Conservation (phyloP, 92 coral and sea anemone species). For the Palythoa heliodiscus region DNA sequence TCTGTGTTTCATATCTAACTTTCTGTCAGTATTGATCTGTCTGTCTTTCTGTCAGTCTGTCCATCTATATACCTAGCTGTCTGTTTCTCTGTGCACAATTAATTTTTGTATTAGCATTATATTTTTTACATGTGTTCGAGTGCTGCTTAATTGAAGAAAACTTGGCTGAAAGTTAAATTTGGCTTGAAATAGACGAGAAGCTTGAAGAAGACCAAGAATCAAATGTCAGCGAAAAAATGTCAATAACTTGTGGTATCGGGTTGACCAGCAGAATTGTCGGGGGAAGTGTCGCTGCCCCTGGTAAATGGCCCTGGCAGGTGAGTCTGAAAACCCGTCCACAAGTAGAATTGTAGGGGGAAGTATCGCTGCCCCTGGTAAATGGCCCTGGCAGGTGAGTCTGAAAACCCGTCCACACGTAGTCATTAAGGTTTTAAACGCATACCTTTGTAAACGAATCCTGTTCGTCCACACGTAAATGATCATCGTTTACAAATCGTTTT, state of each 20-base stretch:
- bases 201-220: background rate
- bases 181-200: background rate
- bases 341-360: constrained; percentile 63
- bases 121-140: background rate
- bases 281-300: constrained; percentile 53
- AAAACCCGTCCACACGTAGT: background rate
- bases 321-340: background rate
- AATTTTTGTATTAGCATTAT: no score
- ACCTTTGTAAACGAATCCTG: background rate
- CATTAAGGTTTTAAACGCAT: background rate
- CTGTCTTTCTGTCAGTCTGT: no score
- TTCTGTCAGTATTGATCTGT: no score
- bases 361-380: constrained; percentile 48
- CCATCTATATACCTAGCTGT: no score
- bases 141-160: background rate
- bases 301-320: constrained; percentile 73
- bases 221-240: background rate
- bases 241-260: constrained; percentile 47
- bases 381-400: constrained; percentile 72
- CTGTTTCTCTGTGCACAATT: no score
- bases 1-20: no score
- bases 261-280: constrained; percentile 59
- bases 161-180: background rate
- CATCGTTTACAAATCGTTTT: background rate
- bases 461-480: background rate